Conservation (phyloP, 2,888 invertebrate species). For the Beris chalybata region DNA sequence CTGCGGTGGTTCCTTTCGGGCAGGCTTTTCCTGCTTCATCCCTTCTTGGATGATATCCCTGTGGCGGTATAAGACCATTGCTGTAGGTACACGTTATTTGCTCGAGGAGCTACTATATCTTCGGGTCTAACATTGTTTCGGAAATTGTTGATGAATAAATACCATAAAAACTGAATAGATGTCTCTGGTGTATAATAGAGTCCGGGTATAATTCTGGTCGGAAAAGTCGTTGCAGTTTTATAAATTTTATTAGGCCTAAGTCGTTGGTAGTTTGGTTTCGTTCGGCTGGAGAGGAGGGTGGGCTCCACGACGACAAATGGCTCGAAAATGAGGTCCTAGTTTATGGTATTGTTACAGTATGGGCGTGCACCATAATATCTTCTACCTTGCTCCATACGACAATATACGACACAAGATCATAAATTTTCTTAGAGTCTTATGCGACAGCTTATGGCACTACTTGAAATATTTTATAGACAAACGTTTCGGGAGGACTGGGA, state of each 20-base stretch:
- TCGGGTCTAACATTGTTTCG: slow-evolving; percentile 19
- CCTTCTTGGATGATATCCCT: too few species aligned
- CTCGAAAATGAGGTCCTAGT: too few species aligned
- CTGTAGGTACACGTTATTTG: too few species aligned
- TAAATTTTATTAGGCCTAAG: slow-evolving; percentile 19
- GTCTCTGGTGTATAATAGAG: neutral
- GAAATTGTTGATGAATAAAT: slow-evolving; percentile 34
- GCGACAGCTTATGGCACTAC: slow-evolving; percentile 24
- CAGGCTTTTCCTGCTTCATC: too few species aligned
- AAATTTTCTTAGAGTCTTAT: slow-evolving; percentile 22
- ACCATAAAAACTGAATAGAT: slow-evolving; percentile 27
- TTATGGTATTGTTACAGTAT: too few species aligned
- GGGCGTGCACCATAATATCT: too few species aligned
- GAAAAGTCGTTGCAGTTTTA: slow-evolving; percentile 29
- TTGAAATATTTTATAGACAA: slow-evolving; percentile 21
- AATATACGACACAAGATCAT: slow-evolving; percentile 17
- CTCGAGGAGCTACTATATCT: slow-evolving; percentile 5
- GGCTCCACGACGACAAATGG: too few species aligned
- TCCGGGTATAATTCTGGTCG: slow-evolving; percentile 2
- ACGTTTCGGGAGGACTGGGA: neutral
- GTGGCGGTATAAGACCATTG: too few species aligned
- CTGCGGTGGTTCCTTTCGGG: too few species aligned
- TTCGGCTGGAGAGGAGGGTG: too few species aligned
- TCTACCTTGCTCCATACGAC: too few species aligned
- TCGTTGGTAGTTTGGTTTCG: too few species aligned